A percentile compares a stretch with the other conserved stretches of the same genome.
phyloP scores from a whole-genome alignment of 2,888 invertebrate species.

The Lepeophtheirus nordmannii region DNA sequence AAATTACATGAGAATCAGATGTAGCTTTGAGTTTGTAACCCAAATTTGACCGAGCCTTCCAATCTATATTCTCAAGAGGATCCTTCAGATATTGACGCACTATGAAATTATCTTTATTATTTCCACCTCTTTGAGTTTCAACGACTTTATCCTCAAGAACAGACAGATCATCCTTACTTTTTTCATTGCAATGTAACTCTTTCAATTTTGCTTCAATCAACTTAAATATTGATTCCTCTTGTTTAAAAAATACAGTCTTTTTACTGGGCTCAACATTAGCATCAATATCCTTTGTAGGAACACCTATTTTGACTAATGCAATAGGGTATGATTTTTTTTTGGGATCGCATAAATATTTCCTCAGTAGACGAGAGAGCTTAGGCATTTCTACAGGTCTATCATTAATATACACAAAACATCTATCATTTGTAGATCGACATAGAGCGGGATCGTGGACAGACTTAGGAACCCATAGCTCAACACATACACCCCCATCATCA shows the following conservation, averaged over 20 bases:
- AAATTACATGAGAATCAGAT: too few relatives aligned
- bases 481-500: not conserved
- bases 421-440: not conserved
- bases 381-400: not conserved
- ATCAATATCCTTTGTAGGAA: not conserved
- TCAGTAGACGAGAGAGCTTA: not conserved
- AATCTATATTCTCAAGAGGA: too few relatives aligned
- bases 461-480: not conserved
- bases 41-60: too few relatives aligned
- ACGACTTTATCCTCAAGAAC: too few relatives aligned
- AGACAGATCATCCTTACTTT: too few relatives aligned
- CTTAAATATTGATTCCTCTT: not conserved
- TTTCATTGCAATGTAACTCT: not conserved
- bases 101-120: too few relatives aligned
- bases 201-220: not conserved
- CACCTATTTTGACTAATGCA: not conserved
- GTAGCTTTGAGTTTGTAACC: too few relatives aligned
- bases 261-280: not conserved
- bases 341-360: not conserved
- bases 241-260: not conserved
- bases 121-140: too few relatives aligned
- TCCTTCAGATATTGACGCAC: too few relatives aligned
- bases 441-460: not conserved
- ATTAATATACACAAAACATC: not conserved
- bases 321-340: not conserved